Conservation (phyloP, 2,888 invertebrate genomes). For the Amaurobius ferox region DNA sequence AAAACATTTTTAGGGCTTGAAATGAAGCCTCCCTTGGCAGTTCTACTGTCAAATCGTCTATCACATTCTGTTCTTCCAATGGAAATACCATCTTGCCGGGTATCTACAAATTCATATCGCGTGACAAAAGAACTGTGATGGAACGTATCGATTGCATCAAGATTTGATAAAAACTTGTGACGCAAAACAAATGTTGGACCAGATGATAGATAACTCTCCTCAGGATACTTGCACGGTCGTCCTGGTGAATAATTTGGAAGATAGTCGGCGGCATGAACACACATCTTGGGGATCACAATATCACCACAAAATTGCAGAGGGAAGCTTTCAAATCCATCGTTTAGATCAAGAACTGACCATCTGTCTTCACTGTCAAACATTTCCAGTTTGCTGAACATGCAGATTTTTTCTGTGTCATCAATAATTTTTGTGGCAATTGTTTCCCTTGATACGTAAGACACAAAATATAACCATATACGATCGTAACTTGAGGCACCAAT, state of each 20-base stretch:
- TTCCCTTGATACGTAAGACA: conserved; percentile 86
- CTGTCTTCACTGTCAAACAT: conserved; percentile 69
- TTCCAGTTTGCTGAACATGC: conserved; percentile 70
- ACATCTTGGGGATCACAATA: conserved; percentile 74
- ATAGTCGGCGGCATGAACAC: conserved; percentile 74
- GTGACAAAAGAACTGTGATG: conserved; percentile 83
- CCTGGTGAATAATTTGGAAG: conserved; percentile 73
- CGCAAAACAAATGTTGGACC: conserved; percentile 86
- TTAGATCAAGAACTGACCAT: conserved; percentile 77
- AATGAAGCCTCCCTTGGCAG: conserved; percentile 81
- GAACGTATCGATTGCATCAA: conserved; percentile 87
- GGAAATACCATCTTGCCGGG: conserved; percentile 74
- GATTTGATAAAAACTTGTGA: conserved; percentile 85
- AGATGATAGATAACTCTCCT: conserved; percentile 87
- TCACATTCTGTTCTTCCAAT: conserved; percentile 73
- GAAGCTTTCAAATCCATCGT: conserved; percentile 79
- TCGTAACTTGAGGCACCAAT: conserved; percentile 78
- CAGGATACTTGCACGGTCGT: conserved; percentile 75
- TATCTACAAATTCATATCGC: conserved; percentile 89
- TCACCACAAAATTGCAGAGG: conserved; percentile 80
- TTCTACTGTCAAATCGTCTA: conserved; percentile 66
- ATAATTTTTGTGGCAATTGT: conserved; percentile 75
- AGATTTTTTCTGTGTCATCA: conserved; percentile 57
- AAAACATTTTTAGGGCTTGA: conserved; percentile 88
- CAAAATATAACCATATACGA: conserved; percentile 89